Conservation (phyloP, 2,797 vertebrate species). For the Bovichtus diacanthus region DNA sequence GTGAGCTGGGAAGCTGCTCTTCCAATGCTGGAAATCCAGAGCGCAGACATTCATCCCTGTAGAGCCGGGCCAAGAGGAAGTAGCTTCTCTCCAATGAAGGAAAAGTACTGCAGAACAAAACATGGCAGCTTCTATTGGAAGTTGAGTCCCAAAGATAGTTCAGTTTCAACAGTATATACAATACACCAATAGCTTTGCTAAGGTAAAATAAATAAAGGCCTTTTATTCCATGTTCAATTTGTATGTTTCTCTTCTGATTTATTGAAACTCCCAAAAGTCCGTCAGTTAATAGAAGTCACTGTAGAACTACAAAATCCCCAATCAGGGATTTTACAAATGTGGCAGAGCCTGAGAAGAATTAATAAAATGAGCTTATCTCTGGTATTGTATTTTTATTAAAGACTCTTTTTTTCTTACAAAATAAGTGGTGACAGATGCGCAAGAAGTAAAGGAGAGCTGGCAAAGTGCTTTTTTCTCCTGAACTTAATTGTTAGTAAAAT, state of each 20-base stretch:
- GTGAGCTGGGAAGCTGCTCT: constrained; percentile 51
- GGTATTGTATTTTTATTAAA: constrained; percentile 14
- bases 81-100: constrained; percentile 50
- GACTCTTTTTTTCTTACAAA: not conserved
- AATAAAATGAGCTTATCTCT: constrained; percentile 15
- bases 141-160: constrained; percentile 34
- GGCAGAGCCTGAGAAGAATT: not conserved
- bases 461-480: constrained; percentile 13
- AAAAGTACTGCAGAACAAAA: constrained; percentile 55
- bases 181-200: constrained; percentile 19
- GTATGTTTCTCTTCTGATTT: not conserved
- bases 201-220: too few relatives aligned
- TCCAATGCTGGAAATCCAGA: constrained; percentile 50
- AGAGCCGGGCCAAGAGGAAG: constrained; percentile 58
- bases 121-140: constrained; percentile 47
- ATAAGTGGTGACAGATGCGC: constrained; percentile 13
- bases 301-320: constrained; percentile 23
- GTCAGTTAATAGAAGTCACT: constrained; percentile 1
- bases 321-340: constrained; percentile 29
- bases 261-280: constrained; percentile 3
- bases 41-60: constrained; percentile 41
- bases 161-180: constrained; percentile 27
- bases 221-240: constrained; percentile 33
- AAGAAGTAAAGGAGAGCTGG: constrained; percentile 16
- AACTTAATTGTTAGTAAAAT: constrained; percentile 16